Base-by-base conservation (phyloP, 2,888 invertebrate genomes). In the Asteroscopus sphinx region DNA sequence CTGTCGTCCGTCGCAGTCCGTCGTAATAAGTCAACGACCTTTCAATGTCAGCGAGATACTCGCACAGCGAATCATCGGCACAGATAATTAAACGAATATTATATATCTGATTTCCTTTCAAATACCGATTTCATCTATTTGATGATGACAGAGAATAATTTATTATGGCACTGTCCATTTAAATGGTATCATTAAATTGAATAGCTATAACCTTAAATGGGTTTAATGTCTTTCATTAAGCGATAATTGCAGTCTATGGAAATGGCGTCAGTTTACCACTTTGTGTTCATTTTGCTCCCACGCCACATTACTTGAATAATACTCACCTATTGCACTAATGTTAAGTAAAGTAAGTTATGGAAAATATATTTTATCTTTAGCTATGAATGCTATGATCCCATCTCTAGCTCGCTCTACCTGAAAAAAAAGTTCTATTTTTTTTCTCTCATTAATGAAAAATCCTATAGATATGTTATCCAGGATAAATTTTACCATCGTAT, bases 11-110 rank as follows among this genome's bases (percentile, higher is more conserved):
- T 79, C 81, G 77, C 83, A 80, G 85, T 82, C 80, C 80, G 84
- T 79, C 81, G 77, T 83, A 80, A 79, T 80, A 85, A 85, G 93
- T 92, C 91, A 91, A 90, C 79, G 89, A 92, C 85, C 93, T 88
- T 83, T 93, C 92, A 93, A 93, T 92, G 92, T 91, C 92, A 89
- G 83, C 83, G 68, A 79, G 84, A 83, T 80, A 83, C 83, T 84
- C 81, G 80, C 73, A 81, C 80, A 72, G 73, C 82, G 82, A 85
- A 89, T 87, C 83, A 86, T 82, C 83, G 79, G 70, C 80, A 74
- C 82, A 77, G 79, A 81, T 80, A 76, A 87, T 86, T 87, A 87
- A 86, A 81, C 63, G 75, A 85, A 81, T 79, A 72, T 67, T 78
- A 79, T 78, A 77, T 79, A 81, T 82, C 76, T 73, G 68, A 81